Base-by-base conservation (phyloP, 2,797 vertebrate genomes). In the Danio choprae region DNA sequence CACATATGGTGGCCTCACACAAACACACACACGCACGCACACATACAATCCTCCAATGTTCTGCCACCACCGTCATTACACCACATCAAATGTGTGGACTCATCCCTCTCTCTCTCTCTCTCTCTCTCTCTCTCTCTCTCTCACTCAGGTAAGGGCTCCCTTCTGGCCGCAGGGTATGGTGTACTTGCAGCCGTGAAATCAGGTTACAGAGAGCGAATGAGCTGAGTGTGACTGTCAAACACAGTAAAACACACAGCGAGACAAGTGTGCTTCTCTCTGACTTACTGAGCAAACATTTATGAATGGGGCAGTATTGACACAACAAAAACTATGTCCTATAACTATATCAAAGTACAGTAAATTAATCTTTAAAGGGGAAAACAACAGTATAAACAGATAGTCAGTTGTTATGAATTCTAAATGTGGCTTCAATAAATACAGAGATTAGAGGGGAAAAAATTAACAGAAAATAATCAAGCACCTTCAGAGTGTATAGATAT, bases 1-100 rank as follows among this genome's bases (percentile, higher is more conserved):
- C 71, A 87, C 90, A 91, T 91, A 89, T 90, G 88, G 72, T 71
- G 60, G 79, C 71, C 62, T 40, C 68, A 51, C 56, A 56, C 62
- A 22, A 29, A 51, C 68, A 41, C 38, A 77, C 41, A 40, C 56
- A 59, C 81, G 51, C 63, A 36, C 72, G 48, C 63, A 43, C 65
- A 18, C 51, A n/a, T n/a, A n/a, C n/a, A n/a, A n/a, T 60, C 50
- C 53, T 36, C 62, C 43, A n/a, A 62, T 7, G 16, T 80, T 83
- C 77, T 77, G 58, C 73, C 73, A 76, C 56, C 48, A 70, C 44
- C 64, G 58, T 80, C 80, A 86, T 82, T 65, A 77, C 77, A 56
- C 41, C 60, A 43, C 70, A 76, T 84, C 76, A 84, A 76, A 83
- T 81, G 71, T 79, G 44, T 67, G 69, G 46, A 48, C 44, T 70